Base-by-base conservation (phyloP, 1,140 invertebrate genomes). In the Chironomus striatipennis region DNA sequence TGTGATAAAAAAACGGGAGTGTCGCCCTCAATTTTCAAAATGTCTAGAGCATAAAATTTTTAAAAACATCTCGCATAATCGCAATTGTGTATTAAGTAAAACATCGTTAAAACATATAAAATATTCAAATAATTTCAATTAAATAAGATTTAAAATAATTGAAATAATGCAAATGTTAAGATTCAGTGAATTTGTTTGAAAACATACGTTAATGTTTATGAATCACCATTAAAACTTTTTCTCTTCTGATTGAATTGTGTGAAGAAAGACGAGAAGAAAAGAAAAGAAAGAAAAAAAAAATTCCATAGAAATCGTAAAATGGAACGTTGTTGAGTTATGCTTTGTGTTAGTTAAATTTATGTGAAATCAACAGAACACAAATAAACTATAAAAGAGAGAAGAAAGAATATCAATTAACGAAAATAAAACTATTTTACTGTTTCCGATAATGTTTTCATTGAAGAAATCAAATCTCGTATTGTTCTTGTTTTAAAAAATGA, bases 251-350 rank as follows among this genome's bases (percentile, higher is more conserved):
- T 34, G 15, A 70, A 10, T 21, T 9, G 65, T 70, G 17, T 20
- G 65, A 18, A 70, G 65, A 15, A 70, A 21, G 10, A 17, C 24
- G 18, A 70, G 20, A 70, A 70, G 65, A 57, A n/a, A 57, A 57
- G 47, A 57, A 57, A 57, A 57, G 47, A 57, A 21, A 70, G 20
- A 70, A 20, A 17, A 70, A 70, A 70, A 70, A 70, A 70, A 70
- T 70, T 70, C 65, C 65, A 70, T 20, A 70, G 65, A 70, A 70
- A 70, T 70, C 65, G 65, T 70, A 21, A 70, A 70, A 70, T 70
- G 65, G 65, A 70, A 70, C 65, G 65, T 70, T 57, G 47, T 57
- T 57, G 47, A 12, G 12, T n/a, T 57, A 57, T 57, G 47, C 47
- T 57, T 4, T 57, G 47, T 57, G 47, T 57, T 57, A 57, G 47